A percentile compares a stretch with the other conserved stretches of the same genome.
These are phyloP conservation scores for Merluccius polli DNA, from an alignment of 2,797 vertebrate genomes.

Conservation along the genomic window DNA sequence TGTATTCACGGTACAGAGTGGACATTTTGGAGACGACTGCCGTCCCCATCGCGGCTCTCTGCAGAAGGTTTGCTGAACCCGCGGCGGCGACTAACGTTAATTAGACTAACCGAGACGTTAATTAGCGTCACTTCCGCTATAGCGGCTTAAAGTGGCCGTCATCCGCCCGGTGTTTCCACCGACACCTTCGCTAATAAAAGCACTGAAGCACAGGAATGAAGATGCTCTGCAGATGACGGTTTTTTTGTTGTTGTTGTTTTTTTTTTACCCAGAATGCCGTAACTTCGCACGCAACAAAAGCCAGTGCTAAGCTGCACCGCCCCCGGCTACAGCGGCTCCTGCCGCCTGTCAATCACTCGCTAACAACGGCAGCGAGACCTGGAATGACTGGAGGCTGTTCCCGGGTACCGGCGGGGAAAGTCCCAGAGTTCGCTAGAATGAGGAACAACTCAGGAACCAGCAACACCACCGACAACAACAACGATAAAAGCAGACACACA, in stretches of 20 bases:
- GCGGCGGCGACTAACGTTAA: too few relatives aligned
- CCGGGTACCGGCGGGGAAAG: neutral
- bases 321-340: constrained; percentile 10
- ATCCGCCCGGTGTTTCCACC: too few relatives aligned
- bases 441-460: neutral
- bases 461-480: too few relatives aligned
- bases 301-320: neutral
- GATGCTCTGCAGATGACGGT: neutral
- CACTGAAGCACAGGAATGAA: neutral
- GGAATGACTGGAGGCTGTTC: neutral
- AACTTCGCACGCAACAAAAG: neutral
- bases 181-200: neutral
- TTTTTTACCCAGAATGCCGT: constrained; percentile 1
- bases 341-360: constrained; percentile 50
- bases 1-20: neutral
- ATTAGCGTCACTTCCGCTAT: too few relatives aligned
- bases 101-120: too few relatives aligned
- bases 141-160: too few relatives aligned
- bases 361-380: constrained; percentile 25
- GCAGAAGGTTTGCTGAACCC: too few relatives aligned
- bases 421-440: neutral
- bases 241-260: neutral
- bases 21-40: too few relatives aligned
- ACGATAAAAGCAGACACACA: too few relatives aligned
- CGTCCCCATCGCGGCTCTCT: too few relatives aligned